Evolutionary conservation across 2,797 vertebrate species (phyloP).

Genomic region (Garrulus glandarius): DNA sequence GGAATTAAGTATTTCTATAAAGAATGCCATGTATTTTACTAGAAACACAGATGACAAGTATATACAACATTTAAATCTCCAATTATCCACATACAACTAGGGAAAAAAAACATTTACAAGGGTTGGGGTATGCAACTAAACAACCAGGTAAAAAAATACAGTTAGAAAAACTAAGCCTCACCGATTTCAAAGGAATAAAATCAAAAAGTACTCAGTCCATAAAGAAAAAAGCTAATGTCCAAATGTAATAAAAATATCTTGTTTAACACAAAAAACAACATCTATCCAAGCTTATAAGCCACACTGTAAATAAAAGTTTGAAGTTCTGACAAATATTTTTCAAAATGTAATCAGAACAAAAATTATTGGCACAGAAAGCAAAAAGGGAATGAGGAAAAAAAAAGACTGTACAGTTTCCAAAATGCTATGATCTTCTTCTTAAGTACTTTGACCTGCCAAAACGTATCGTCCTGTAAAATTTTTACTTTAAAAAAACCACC

Average conservation of each 20-base stretch:
- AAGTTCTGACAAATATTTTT: conserved; percentile 36
- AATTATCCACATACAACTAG: conserved; percentile 63
- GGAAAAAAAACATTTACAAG: conserved; percentile 67
- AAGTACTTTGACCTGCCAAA: conserved; percentile 57
- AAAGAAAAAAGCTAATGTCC: conserved; percentile 30
- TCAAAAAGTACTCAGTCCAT: background rate
- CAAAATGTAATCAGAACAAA: conserved; percentile 56
- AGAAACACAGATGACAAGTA: conserved; percentile 68
- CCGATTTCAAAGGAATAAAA: conserved; percentile 18
- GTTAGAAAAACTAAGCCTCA: conserved; percentile 33
- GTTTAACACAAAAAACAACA: conserved; percentile 48
- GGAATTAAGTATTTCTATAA: conserved; percentile 67
- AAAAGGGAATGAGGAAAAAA: conserved; percentile 30
- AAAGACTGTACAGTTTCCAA: conserved; percentile 47
- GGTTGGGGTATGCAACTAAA: conserved; percentile 63
- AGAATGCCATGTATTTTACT: conserved; percentile 70
- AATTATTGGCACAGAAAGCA: conserved; percentile 71
- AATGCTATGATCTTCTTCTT: conserved; percentile 22
- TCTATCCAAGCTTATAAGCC: conserved; percentile 40
- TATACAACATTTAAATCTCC: conserved; percentile 68
- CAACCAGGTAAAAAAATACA: conserved; percentile 50
- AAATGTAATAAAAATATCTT: conserved; percentile 31
- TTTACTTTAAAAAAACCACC: background rate
- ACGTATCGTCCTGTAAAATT: conserved; percentile 55
- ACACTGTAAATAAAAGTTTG: conserved; percentile 23